Evolutionary conservation across 1,140 invertebrate genomes (phyloP).

Genomic region (Cataglyphis hispanica): DNA sequence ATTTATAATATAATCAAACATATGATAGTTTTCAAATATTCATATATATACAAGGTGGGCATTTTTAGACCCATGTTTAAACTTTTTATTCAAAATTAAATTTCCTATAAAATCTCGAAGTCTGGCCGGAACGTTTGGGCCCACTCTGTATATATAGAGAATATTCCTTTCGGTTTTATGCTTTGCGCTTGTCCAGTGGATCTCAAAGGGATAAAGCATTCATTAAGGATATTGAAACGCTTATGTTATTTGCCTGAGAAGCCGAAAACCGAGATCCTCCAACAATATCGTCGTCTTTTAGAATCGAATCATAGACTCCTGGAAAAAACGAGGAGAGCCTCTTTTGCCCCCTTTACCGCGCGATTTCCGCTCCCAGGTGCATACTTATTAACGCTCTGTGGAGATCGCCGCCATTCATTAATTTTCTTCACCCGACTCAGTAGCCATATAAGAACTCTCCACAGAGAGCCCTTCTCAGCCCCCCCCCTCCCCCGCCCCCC

Average conservation of each 20-base stretch:
- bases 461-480: slow-evolving; percentile 58
- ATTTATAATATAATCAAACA: neutral
- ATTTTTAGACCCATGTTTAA: no score
- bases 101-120: no score
- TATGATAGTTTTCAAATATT: neutral
- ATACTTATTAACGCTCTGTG: slow-evolving; percentile 72
- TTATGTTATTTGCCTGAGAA: slow-evolving; percentile 17
- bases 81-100: no score
- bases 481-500: slow-evolving; percentile 13
- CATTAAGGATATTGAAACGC: slow-evolving; percentile 15
- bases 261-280: neutral
- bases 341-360: neutral
- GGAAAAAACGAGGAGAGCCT: slow-evolving; percentile 14
- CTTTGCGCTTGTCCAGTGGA: neutral
- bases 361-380: slow-evolving; percentile 50
- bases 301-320: neutral
- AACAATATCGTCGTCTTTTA: neutral
- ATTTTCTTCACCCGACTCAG: slow-evolving; percentile 71
- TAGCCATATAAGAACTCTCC: slow-evolving; percentile 63
- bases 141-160: no score
- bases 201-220: slow-evolving; percentile 35
- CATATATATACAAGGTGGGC: no score
- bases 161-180: neutral
- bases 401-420: slow-evolving; percentile 80
- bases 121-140: no score